Base-by-base conservation (phyloP, 2,797 vertebrate species). In the Lindbergichthys nudifrons region DNA sequence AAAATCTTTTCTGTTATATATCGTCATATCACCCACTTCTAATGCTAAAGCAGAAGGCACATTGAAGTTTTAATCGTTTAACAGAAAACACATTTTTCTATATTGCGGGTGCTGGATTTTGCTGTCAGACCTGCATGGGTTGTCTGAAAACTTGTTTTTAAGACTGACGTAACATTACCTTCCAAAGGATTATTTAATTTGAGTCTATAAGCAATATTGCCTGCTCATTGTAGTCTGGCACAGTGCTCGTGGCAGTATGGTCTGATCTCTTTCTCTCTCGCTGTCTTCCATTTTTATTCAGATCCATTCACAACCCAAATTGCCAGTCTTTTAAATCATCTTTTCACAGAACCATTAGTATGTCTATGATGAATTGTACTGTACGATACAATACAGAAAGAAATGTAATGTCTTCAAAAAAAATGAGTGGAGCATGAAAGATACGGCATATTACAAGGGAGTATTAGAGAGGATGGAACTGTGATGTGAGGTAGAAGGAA, bases 271-370 rank as follows among this genome's bases (percentile, higher is more conserved):
- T 41, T 47, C 2, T 46, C 52, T 30, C 45, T 12, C 21, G 4
- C 48, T 48, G 8, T 19, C 46, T 48, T 13, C 11, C 11, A 43
- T 13, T 30, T 73, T 73, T 70, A 73, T 60, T 79, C 62, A 53
- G 53, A 75, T 66, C 80, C 47, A 77, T 80, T 84, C 75, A 76
- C 30, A 58, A 23, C 51, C 48, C n/a, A 73, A 75, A 83, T 72
- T 78, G 30, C 67, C 41, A 68, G 21, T 77, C 66, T 72, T 81
- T 66, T 8, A 75, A 76, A 70, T 72, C 62, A 13, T 46, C 42
- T 13, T 41, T 70, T 16, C 58, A 73, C 43, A 65, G 65, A 73
- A 63, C 59, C 64, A 75, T 85, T 75, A 83, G 65, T 77, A 66
- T 66, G 48, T 65, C 70, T 54, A 5, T 56, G 66, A 76, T 60